These are phyloP conservation scores for Oxygymnocypris stewartii DNA, from an alignment of 2,113 vertebrate genomes.

Conservation along the genomic window DNA sequence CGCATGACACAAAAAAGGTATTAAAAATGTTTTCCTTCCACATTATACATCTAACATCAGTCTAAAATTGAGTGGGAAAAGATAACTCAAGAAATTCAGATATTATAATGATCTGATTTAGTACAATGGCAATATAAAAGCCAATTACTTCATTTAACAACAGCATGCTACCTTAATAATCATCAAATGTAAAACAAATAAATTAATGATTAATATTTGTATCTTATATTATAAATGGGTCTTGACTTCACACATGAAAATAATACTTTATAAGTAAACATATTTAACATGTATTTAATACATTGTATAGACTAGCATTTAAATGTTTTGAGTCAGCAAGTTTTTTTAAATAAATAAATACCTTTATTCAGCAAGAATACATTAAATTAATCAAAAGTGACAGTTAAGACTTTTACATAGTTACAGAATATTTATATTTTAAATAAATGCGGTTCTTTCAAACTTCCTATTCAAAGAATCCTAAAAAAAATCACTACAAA, in stretches of 20 bases:
- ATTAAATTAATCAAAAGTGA: background rate
- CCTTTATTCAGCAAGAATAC: background rate
- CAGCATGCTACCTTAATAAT: background rate
- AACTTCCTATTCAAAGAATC: background rate
- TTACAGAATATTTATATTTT: background rate
- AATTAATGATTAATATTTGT: background rate
- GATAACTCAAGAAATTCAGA: background rate
- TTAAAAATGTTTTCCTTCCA: background rate
- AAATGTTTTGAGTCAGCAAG: background rate
- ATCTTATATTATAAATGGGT: background rate
- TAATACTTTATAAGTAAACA: background rate
- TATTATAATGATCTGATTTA: background rate
- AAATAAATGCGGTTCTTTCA: background rate
- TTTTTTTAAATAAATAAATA: background rate
- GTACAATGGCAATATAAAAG: background rate
- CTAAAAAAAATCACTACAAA: background rate
- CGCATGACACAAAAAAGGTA: background rate
- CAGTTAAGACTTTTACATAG: background rate
- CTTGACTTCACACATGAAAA: background rate
- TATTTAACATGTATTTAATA: background rate
- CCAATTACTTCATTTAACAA: background rate
- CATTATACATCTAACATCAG: background rate
- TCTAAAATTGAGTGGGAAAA: background rate
- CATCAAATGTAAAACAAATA: background rate
- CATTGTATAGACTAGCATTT: background rate